Base-by-base conservation (phyloP, 2,888 invertebrate genomes). In the Callimorpha dominula region DNA sequence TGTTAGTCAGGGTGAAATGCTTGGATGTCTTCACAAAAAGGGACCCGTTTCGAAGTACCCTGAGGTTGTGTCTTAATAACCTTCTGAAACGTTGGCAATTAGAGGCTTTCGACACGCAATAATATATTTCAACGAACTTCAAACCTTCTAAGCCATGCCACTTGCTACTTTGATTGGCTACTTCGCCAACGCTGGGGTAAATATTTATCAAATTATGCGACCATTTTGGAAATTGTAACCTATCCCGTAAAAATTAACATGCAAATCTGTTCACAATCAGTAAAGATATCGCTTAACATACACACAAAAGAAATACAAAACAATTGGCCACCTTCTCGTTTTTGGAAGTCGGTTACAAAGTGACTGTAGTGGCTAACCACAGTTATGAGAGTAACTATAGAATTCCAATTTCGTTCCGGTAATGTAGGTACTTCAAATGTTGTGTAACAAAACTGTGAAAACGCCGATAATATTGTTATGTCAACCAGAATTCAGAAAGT, bases 101-200 rank as follows among this genome's bases (percentile, higher is more conserved):
- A 52, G 6, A 6, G 1, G 17, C 6, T 52, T 20, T 4, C 20
- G 20, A 20, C 57, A 20, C 17, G 15, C 17, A 7, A 17, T 20
- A 20, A 17, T 57, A 57, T 20, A 20, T 57, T 20, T 9, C 20
- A 57, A 57, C 0, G 52, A 1, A 52, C 17, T 52, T 9, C 1
- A 54, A n/a, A 54, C n/a, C n/a, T 17, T 52, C 20, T 31, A 57
- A 20, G 12, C 5, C 20, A 31, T 5, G 57, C 12, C 20, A 57
- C 20, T 20, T 3, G 7, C 4, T 11, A 20, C 20, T 20, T 20
- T 57, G 5, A 12, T 57, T 57, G 20, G 4, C 12, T 74, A 71
- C 69, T 46, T 77, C 74, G 78, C 71, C n/a, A 64, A 57, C 72
- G 65, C 75, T 71, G n/a, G 1, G 60, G 31, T 72, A 78, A 75